phyloP scores from a whole-genome alignment of 2,888 invertebrate genomes.

The Oscheius sp. region DNA sequence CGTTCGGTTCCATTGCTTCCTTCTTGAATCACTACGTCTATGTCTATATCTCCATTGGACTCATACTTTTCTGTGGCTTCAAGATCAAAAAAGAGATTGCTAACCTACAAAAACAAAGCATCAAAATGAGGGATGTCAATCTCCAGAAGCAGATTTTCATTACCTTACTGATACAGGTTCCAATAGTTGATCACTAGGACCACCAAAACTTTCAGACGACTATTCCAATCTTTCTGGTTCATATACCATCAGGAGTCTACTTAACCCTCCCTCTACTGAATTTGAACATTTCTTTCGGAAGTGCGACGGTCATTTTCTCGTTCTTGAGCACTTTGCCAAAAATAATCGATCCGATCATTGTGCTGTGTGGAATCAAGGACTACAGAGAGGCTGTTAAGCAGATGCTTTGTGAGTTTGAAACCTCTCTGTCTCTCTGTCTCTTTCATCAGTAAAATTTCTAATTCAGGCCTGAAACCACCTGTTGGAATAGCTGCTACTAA shows the following conservation, averaged over 20 bases:
- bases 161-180: slow-evolving; percentile 17
- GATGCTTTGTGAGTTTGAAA: background rate
- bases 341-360: slow-evolving; percentile 18
- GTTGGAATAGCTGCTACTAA: too few relatives aligned
- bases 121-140: slow-evolving; percentile 21
- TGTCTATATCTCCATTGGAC: slow-evolving; percentile 20
- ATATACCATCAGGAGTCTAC: slow-evolving; percentile 18
- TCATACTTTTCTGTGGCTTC: slow-evolving; percentile 26
- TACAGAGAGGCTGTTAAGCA: slow-evolving; percentile 5
- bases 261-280: slow-evolving; percentile 16
- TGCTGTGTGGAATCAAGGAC: slow-evolving; percentile 11
- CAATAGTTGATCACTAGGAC: background rate
- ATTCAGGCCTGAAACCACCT: too few relatives aligned
- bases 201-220: slow-evolving; percentile 9
- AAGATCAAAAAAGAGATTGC: slow-evolving; percentile 14
- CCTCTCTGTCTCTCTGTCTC: too few relatives aligned
- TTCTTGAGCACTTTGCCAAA: slow-evolving; percentile 19
- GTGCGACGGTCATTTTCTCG: slow-evolving; percentile 22
- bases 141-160: slow-evolving; percentile 30
- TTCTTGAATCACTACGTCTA: slow-evolving; percentile 28
- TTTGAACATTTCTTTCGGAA: slow-evolving; percentile 21
- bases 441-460: too few relatives aligned
- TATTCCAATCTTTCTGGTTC: slow-evolving; percentile 20
- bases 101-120: slow-evolving; percentile 8
- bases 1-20: slow-evolving; percentile 5